phyloP scores from a whole-genome alignment of 35 echinoderm and acorn worm genomes.

The Acanthaster planci region DNA sequence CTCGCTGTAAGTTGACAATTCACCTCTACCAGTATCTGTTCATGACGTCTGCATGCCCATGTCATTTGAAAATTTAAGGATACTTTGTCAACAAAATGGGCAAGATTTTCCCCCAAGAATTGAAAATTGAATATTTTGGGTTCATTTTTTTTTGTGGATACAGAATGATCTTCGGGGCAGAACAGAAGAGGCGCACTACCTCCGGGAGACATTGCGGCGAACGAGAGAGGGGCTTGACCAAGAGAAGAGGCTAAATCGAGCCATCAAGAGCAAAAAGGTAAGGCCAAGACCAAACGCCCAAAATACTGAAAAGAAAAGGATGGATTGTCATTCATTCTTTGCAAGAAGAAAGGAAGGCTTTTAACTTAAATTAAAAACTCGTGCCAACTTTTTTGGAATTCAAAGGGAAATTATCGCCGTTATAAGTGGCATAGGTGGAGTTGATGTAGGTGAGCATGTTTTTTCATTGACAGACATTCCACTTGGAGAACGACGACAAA shows the following conservation, averaged over 20 bases:
- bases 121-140: no score
- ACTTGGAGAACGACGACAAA: slow-evolving; percentile 88
- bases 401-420: no score
- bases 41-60: no score
- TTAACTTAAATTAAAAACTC: not conserved
- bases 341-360: not conserved
- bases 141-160: slow-evolving; percentile 35
- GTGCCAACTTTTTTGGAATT: not conserved
- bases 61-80: no score
- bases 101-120: no score
- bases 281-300: not conserved
- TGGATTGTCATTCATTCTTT: not conserved
- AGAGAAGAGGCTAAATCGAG: slow-evolving; percentile 85
- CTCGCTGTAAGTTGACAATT: slow-evolving; percentile 90
- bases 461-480: slow-evolving; percentile 82
- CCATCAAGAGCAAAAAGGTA: slow-evolving; percentile 99
- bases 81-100: no score
- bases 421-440: no score
- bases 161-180: slow-evolving; percentile 88
- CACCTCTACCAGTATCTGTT: no score
- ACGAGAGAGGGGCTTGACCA: slow-evolving; percentile 90
- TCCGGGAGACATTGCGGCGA: slow-evolving; percentile 89
- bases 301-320: not conserved
- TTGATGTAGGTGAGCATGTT: no score
- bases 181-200: slow-evolving; percentile 89